Evolutionary conservation across 2,797 vertebrate species (phyloP), one percentile per base, ranked within the genome.

Genomic region (Sebastes hubbsi): DNA sequence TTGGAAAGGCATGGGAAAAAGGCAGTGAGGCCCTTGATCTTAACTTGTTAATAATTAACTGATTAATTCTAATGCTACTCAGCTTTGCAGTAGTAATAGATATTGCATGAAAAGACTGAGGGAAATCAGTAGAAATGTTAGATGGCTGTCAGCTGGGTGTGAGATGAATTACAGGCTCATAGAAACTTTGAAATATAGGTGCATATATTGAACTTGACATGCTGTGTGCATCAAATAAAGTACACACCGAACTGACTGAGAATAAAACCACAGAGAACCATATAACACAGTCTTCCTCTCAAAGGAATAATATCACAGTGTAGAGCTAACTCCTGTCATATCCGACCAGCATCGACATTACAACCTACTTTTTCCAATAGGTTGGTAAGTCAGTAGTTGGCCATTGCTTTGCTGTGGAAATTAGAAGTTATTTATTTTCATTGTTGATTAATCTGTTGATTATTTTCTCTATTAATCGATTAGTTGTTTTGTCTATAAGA

Each of bases 21-120:
- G 55, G 13, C 62, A 80, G 32, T 10, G 14, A 85, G 59, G 64
- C 72, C 27, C 61, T 81, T 77, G 54, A 78, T 83, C 62, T 78
- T 66, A 67, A 80, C 54, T 75, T 63, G 52, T 76, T 72, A 86
- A 84, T 83, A 80, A 84, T 81, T 60, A 76, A 67, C 64, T 52
- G 64, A 81, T 80, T 79, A 46, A 78, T 80, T 83, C 16, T 69
- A 71, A 78, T 42, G 79, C 58, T 61, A n/a, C 38, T 84, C 58
- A 72, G 34, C 70, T 70, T 38, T 71, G 42, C 52, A 59, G 62
- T 56, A 30, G 36, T 30, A 64, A 70, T 74, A 62, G 59, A 83
- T 78, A 67, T 60, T 56, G n/a, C 56, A 69, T 72, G 18, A 86
- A 82, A 81, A 59, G 49, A 27, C 36, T 5, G 27, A 58, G 34